These are phyloP conservation scores for human (Homo sapiens) DNA, from an alignment of 2,113 vertebrate species.

Conservation along the genomic window GRCh38 chr18:63412001-63412500, in stretches of 20 bases:
- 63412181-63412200: neutral
- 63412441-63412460: neutral
- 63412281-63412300: neutral
- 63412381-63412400: neutral
- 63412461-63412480: neutral
- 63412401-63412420: neutral
- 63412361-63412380: neutral
- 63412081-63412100: neutral
- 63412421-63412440: neutral
- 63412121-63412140: neutral
- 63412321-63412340: neutral
- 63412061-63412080: neutral
- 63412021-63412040: neutral
- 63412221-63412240: neutral
- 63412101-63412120: neutral
- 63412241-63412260: neutral
- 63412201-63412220: slow-evolving; percentile 13
- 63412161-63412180: neutral
- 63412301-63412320: neutral
- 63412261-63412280: neutral
- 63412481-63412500: neutral
- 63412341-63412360: neutral
- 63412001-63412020: neutral
- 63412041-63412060: neutral
- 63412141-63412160: neutral